These are phyloP conservation scores for Xenopus laevis DNA, from an alignment of 2,113 vertebrate species.

Conservation along the genomic window DNA sequence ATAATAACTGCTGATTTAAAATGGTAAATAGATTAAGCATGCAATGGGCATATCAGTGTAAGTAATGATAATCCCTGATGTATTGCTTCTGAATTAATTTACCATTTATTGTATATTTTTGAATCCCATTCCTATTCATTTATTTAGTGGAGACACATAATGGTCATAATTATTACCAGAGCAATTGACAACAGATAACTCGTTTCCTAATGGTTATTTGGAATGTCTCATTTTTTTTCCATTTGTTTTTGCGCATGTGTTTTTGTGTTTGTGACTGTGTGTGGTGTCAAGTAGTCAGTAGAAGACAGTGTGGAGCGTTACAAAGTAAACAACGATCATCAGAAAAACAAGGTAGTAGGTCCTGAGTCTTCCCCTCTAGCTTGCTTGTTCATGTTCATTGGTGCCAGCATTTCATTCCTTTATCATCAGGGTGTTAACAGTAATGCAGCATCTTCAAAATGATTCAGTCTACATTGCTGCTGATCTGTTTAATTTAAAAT, in stretches of 20 bases:
- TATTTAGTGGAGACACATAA: slow-evolving; percentile 50
- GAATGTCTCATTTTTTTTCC: slow-evolving; percentile 66
- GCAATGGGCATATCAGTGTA: slow-evolving; percentile 45
- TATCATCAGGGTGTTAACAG: too few species aligned
- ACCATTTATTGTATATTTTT: slow-evolving; percentile 14
- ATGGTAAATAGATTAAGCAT: slow-evolving; percentile 6
- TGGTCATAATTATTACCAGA: slow-evolving; percentile 36
- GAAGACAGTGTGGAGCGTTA: slow-evolving; percentile 90
- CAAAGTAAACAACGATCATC: slow-evolving; percentile 88
- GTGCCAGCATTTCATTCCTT: too few species aligned
- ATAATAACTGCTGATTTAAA: not conserved
- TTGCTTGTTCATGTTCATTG: slow-evolving; percentile 30
- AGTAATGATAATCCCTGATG: slow-evolving; percentile 53
- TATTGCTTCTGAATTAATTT: slow-evolving; percentile 53
- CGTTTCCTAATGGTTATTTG: slow-evolving; percentile 43
- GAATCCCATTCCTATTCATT: slow-evolving; percentile 15
- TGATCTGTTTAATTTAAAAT: too few species aligned
- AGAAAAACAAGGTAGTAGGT: slow-evolving; percentile 89
- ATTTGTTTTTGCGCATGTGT: slow-evolving; percentile 83
- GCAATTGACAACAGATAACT: slow-evolving; percentile 57
- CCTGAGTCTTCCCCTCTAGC: slow-evolving; percentile 58
- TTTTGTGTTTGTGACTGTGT: slow-evolving; percentile 71
- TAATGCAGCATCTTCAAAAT: too few species aligned
- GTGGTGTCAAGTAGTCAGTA: slow-evolving; percentile 88
- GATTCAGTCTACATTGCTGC: too few species aligned